Conservation (phyloP, 2,888 invertebrate species). For the Congeria kusceri region DNA sequence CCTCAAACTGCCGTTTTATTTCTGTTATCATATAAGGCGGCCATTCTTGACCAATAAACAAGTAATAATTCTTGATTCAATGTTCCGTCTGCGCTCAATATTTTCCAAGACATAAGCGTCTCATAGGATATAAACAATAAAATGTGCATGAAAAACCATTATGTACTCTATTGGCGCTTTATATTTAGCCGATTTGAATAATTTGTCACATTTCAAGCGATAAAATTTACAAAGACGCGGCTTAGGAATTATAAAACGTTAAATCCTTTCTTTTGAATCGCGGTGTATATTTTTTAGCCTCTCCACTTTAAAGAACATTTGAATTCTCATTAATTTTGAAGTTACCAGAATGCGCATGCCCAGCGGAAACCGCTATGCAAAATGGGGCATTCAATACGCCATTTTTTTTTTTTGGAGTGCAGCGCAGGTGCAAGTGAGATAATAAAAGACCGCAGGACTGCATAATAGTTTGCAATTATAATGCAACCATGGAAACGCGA, state of each 20-base stretch:
- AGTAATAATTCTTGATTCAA: conserved; percentile 25
- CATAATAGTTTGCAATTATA: no score
- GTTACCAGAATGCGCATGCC: conserved; percentile 11
- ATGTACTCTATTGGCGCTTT: conserved; percentile 53
- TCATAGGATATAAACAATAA: conserved; percentile 46
- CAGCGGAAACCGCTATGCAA: conserved; percentile 46
- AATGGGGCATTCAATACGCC: conserved; percentile 11
- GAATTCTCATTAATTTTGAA: conserved; percentile 19
- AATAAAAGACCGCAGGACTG: no score
- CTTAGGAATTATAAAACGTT: conserved; percentile 4
- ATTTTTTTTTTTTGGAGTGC: no score
- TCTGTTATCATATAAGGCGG: conserved; percentile 19
- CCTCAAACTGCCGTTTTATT: conserved; percentile 19
- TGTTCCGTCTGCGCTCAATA: conserved; percentile 41
- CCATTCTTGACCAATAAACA: conserved; percentile 33
- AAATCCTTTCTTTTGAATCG: conserved; percentile 41
- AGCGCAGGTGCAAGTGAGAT: no score
- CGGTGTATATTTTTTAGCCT: conserved; percentile 43
- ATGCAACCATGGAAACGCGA: no score
- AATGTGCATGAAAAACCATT: conserved; percentile 50
- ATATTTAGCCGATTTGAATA: conserved; percentile 61
- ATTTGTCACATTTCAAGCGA: conserved; percentile 22
- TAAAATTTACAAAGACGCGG: conserved; percentile 23
- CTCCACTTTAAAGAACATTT: conserved; percentile 42
- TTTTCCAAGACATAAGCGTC: conserved; percentile 39